Percentiles rank a stretch among this genome's conserved stretches.
Evolutionary conservation across 2,888 invertebrate genomes (phyloP).

Genomic region (Harpagoxenus sublaevis): DNA sequence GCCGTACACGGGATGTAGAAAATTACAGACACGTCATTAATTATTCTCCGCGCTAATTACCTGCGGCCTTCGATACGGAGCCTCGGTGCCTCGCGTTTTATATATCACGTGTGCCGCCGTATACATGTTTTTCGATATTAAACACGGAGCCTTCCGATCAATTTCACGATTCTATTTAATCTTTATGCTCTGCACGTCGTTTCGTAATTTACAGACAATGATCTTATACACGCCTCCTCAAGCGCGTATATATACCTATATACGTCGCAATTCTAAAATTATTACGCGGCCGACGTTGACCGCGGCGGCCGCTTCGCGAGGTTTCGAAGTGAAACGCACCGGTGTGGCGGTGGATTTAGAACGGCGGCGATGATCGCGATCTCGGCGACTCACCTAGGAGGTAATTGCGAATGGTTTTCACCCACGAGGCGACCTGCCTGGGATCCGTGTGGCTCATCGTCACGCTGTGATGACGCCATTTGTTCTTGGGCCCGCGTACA

Average conservation of each 20-base stretch:
- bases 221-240: neutral
- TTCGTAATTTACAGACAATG: conserved; percentile 3
- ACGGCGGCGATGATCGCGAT: neutral
- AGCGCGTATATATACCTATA: neutral
- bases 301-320: neutral
- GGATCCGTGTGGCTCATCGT: conserved; percentile 89
- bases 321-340: neutral
- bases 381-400: conserved; percentile 86
- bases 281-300: neutral
- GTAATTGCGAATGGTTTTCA: conserved; percentile 88
- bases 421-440: conserved; percentile 89
- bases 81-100: neutral
- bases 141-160: neutral
- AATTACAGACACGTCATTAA: neutral
- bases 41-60: neutral
- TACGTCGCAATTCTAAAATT: conserved; percentile 18
- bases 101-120: neutral
- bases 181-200: neutral
- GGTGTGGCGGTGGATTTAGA: neutral
- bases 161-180: neutral
- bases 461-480: conserved; percentile 88
- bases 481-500: conserved; percentile 87
- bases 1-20: neutral
- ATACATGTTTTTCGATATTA: neutral
- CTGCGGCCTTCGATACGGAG: neutral